phyloP scores from a whole-genome alignment of 2,113 vertebrate genomes.

The Phainopepla nitens region DNA sequence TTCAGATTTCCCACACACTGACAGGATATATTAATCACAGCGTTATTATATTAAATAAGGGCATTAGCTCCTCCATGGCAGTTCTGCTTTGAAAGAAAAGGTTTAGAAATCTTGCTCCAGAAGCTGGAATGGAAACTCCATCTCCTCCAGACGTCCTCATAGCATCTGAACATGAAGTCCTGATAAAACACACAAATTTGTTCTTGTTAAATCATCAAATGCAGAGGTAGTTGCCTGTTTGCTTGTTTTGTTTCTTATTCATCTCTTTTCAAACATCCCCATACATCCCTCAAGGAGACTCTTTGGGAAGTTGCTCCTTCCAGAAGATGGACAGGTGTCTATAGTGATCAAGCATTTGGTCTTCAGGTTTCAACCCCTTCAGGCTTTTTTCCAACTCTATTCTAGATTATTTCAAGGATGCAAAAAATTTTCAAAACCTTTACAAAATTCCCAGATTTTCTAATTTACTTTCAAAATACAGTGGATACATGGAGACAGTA shows the following conservation, averaged over 20 bases:
- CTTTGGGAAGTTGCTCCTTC: background rate
- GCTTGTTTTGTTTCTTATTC: background rate
- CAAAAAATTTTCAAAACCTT: background rate
- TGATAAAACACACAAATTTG: background rate
- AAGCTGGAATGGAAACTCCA: background rate
- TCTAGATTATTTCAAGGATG: background rate
- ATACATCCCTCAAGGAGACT: background rate
- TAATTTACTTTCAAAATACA: background rate
- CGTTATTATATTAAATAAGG: constrained; percentile 20
- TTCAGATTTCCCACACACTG: constrained; percentile 47
- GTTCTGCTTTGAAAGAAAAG: background rate
- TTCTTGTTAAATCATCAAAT: background rate
- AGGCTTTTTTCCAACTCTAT: background rate
- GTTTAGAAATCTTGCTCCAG: background rate
- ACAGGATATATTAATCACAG: constrained; percentile 41
- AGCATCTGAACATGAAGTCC: background rate
- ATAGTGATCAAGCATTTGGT: background rate
- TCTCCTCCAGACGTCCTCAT: background rate
- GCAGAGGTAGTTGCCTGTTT: background rate
- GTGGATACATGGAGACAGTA: background rate
- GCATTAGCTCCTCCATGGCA: constrained; percentile 6
- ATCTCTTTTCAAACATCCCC: background rate
- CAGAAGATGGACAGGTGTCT: background rate
- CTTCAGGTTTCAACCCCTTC: background rate
- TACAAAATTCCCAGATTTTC: background rate